phyloP scores from a whole-genome alignment of 1,140 invertebrate species.

The Ooceraea biroi region DNA sequence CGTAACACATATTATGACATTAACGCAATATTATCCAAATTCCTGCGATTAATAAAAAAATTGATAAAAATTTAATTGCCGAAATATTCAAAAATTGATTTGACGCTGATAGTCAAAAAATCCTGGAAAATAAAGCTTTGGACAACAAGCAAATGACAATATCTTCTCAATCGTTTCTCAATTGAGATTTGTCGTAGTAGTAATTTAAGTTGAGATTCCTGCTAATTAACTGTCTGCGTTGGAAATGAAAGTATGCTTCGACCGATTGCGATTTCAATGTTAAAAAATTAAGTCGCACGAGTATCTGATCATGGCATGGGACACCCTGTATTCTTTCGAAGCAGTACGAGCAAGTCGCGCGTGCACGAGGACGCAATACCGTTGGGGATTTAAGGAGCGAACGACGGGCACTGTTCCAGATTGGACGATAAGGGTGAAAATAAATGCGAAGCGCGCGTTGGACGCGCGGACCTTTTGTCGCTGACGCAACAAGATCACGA shows the following conservation, averaged over 20 bases:
- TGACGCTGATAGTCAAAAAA: no score
- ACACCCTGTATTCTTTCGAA: conserved; percentile 48
- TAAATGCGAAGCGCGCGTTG: conserved; percentile 64
- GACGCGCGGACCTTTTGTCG: conserved; percentile 62
- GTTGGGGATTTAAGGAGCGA: conserved; percentile 67
- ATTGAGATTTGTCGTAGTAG: no score
- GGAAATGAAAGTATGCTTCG: not conserved
- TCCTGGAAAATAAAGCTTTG: not conserved
- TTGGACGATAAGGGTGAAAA: conserved; percentile 72
- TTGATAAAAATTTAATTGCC: not conserved
- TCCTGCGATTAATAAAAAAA: conserved; percentile 1
- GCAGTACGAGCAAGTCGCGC: conserved; percentile 16
- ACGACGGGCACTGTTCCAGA: conserved; percentile 37
- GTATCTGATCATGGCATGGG: not conserved
- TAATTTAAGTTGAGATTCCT: no score
- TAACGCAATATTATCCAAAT: conserved; percentile 45
- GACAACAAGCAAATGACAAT: no score
- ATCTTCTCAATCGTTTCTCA: no score
- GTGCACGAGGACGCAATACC: conserved; percentile 17
- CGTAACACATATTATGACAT: conserved; percentile 61
- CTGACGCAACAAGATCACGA: conserved; percentile 36
- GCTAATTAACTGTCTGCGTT: not conserved
- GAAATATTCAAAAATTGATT: not conserved
- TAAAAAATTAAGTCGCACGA: not conserved
- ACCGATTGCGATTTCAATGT: not conserved